Evolutionary conservation across 2,888 invertebrate genomes (phyloP).

Genomic region (Helobdella robusta): DNA sequence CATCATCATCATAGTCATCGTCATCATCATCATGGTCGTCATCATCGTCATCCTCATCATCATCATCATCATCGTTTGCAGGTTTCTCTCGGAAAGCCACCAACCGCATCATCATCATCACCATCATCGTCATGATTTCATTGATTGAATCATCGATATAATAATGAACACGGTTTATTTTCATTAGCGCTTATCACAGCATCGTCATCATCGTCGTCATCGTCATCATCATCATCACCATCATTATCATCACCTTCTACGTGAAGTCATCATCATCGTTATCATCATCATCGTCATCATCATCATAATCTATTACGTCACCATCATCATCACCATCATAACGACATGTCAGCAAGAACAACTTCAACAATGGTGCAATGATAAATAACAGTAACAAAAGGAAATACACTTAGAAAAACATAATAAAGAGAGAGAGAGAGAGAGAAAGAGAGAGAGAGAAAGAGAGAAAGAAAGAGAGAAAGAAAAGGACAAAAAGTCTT

Average conservation of each 20-base stretch:
- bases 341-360: not conserved
- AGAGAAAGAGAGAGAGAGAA: too few species aligned
- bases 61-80: constrained; percentile 26
- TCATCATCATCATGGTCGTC: constrained; percentile 13
- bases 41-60: constrained; percentile 25
- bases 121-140: constrained; percentile 22
- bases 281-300: constrained; percentile 6
- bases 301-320: not conserved
- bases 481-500: too few species aligned
- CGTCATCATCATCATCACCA: constrained; percentile 27
- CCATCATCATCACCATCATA: too few species aligned
- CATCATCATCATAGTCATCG: constrained; percentile 20
- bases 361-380: not conserved
- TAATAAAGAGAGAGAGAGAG: too few species aligned
- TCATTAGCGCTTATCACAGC: too few species aligned
- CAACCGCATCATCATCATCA: constrained; percentile 26
- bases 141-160: constrained; percentile 21
- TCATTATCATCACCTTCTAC: constrained; percentile 22
- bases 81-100: too few species aligned
- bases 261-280: constrained; percentile 22
- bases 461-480: too few species aligned
- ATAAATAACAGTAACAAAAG: not conserved
- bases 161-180: constrained; percentile 20
- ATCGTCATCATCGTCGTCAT: constrained; percentile 24
- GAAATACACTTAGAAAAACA: too few species aligned